Percentiles rank a stretch among this genome's conserved stretches.
Conservation (phyloP, 2,888 invertebrate genomes). For the Boloria selene region DNA sequence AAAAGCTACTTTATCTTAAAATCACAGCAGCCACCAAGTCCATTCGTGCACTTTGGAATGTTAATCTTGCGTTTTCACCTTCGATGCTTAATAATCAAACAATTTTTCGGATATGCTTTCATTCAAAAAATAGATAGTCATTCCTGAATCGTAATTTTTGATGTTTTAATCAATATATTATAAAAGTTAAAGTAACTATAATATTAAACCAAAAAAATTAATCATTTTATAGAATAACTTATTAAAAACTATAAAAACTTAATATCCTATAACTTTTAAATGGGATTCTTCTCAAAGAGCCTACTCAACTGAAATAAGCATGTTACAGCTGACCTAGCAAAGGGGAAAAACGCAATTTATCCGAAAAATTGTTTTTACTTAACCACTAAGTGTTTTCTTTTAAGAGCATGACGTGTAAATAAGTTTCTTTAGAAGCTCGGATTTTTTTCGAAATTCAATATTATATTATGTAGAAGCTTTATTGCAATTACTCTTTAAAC, state of each 20-base stretch:
- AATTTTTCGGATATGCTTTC: slow-evolving; percentile 26
- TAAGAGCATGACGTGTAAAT: slow-evolving; percentile 16
- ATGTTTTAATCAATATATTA: no score
- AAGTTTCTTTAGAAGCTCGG: background rate
- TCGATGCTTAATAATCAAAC: slow-evolving; percentile 25
- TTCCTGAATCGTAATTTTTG: no score
- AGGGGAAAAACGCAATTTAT: background rate
- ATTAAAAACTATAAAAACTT: no score
- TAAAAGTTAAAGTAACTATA: no score
- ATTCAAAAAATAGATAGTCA: no score
- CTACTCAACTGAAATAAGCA: no score
- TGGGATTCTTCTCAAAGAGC: no score
- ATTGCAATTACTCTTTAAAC: background rate
- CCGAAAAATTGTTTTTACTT: slow-evolving; percentile 26
- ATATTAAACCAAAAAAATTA: no score
- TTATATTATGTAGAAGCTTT: no score
- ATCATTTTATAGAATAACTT: no score
- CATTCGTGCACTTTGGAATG: slow-evolving; percentile 55
- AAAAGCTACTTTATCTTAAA: slow-evolving; percentile 6
- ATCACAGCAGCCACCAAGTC: slow-evolving; percentile 53
- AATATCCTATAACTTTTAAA: no score
- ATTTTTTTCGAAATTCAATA: background rate
- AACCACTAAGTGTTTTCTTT: background rate
- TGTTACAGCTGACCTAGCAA: background rate
- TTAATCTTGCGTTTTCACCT: slow-evolving; percentile 37